phyloP scores from a whole-genome alignment of 2,113 vertebrate species.

The Rana temporaria region DNA sequence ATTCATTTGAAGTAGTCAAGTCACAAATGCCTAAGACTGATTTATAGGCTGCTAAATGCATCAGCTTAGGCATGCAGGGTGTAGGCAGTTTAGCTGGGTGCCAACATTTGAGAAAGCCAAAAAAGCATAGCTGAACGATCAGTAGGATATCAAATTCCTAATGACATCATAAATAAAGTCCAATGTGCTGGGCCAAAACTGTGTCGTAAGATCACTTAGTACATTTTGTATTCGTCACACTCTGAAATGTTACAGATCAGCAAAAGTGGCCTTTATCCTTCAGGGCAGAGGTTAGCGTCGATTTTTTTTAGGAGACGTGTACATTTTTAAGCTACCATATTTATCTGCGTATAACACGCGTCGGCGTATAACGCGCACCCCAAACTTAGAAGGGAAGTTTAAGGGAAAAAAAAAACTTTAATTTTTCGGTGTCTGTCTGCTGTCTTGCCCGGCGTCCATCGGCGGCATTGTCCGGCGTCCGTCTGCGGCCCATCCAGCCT shows the following conservation, averaged over 20 bases:
- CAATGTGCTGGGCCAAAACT: constrained; percentile 37
- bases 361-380: too few species aligned
- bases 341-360: too few species aligned
- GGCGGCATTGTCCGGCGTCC: too few species aligned
- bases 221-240: constrained; percentile 37
- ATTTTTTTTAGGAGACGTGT: background rate
- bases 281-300: background rate
- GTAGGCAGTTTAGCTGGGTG: constrained; percentile 25
- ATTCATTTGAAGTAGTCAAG: background rate
- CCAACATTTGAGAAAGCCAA: constrained; percentile 36
- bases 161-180: constrained; percentile 50
- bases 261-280: constrained; percentile 29
- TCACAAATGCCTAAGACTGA: constrained; percentile 10
- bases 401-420: too few species aligned
- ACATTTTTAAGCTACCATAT: too few species aligned
- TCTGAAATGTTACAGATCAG: constrained; percentile 12
- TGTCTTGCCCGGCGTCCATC: too few species aligned
- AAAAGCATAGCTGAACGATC: constrained; percentile 34
- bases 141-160: constrained; percentile 40
- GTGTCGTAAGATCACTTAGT: constrained; percentile 43
- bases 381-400: too few species aligned
- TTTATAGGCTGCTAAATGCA: constrained; percentile 22
- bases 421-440: too few species aligned
- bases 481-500: too few species aligned
- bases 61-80: constrained; percentile 27